Evolutionary conservation across 30 jellyfish, hydroid and myxozoan genomes (phyloP).

Genomic region (Aurelia sp.): DNA sequence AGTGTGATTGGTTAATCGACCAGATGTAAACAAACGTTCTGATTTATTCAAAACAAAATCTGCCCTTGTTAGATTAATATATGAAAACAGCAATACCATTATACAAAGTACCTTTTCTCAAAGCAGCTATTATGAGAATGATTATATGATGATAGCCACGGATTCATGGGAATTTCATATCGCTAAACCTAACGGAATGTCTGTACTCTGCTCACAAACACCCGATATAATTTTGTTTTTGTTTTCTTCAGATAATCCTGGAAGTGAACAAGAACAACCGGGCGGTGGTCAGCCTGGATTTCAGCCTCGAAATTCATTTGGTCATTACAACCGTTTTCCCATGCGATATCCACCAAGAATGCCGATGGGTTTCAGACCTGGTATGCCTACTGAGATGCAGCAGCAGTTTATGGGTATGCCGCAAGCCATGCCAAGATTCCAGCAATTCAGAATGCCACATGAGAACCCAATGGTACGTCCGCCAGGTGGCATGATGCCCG

Average conservation of each 20-base stretch:
- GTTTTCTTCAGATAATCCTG: slow-evolving; percentile 30
- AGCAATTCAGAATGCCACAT: slow-evolving; percentile 52
- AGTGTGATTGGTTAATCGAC: too few species aligned
- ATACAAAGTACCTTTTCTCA: too few species aligned
- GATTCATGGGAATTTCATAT: too few species aligned
- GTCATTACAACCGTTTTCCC: slow-evolving; percentile 51
- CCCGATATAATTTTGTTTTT: too few species aligned
- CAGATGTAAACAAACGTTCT: too few species aligned
- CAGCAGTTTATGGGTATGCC: slow-evolving; percentile 61
- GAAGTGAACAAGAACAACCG: slow-evolving; percentile 41
- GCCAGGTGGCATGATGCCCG: slow-evolving; percentile 71
- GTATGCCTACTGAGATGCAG: slow-evolving; percentile 53
- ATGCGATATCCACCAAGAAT: slow-evolving; percentile 68
- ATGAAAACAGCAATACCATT: too few species aligned
- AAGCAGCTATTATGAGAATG: too few species aligned
- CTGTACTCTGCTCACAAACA: too few species aligned
- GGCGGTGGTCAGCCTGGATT: slow-evolving; percentile 23
- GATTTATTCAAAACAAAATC: too few species aligned
- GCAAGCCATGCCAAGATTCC: slow-evolving; percentile 49
- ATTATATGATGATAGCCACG: too few species aligned
- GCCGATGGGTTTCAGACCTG: slow-evolving; percentile 70
- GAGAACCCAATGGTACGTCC: slow-evolving; percentile 66
- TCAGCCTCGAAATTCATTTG: slow-evolving; percentile 52
- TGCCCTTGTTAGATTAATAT: too few species aligned
- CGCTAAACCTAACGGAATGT: too few species aligned